phyloP scores from a whole-genome alignment of 1,140 invertebrate species.

The Bombus sibiricus region DNA sequence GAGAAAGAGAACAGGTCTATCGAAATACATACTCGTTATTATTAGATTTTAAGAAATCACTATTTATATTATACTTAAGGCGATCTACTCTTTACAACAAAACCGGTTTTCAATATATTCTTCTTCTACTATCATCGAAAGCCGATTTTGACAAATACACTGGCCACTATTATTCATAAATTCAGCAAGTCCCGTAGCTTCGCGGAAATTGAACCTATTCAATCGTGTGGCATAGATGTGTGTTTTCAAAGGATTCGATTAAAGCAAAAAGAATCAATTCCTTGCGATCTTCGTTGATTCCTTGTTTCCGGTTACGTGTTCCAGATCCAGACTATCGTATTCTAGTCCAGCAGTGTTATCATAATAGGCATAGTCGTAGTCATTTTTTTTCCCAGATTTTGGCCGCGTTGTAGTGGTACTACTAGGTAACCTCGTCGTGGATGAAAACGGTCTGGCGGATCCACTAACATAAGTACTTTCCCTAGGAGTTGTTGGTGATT shows the following conservation, averaged over 20 bases:
- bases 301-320: conserved; percentile 78
- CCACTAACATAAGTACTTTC: conserved; percentile 73
- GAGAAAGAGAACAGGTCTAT: background rate
- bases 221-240: background rate
- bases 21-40: background rate
- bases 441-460: conserved; percentile 75
- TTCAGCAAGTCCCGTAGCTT: background rate
- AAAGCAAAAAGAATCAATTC: conserved; percentile 34
- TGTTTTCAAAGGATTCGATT: background rate
- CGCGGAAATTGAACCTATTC: background rate
- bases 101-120: conserved; percentile 55
- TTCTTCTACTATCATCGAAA: conserved; percentile 21
- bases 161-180: conserved; percentile 48
- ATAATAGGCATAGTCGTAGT: conserved; percentile 82
- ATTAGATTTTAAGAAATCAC: background rate
- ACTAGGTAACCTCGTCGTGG: conserved; percentile 69
- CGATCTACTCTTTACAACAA: conserved; percentile 41
- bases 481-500: conserved; percentile 69
- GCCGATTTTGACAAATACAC: conserved; percentile 54
- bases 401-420: conserved; percentile 63
- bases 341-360: conserved; percentile 78
- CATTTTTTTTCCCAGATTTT: conserved; percentile 78
- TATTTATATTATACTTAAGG: background rate
- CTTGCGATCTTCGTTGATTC: conserved; percentile 80
- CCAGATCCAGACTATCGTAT: conserved; percentile 79